A percentile compares a stretch with the other conserved stretches of the same genome.
Conservation (phyloP, 2,797 vertebrate genomes). For the Sebastes iracundus region DNA sequence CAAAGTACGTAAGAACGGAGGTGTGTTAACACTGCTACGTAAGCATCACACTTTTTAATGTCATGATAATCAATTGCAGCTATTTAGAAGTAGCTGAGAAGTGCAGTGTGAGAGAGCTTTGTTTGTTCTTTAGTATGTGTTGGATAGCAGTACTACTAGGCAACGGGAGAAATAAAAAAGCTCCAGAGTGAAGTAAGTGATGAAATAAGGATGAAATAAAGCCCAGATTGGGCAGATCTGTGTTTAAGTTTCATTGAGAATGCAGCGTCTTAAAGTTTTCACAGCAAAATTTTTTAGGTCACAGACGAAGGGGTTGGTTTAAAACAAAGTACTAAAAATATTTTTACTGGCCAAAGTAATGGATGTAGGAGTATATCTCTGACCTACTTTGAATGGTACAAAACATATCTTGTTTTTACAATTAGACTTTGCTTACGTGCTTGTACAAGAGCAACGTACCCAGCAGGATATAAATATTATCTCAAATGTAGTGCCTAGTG, state of each 20-base stretch:
- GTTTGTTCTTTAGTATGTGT: background rate
- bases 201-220: slow-evolving; percentile 25
- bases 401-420: slow-evolving; percentile 7
- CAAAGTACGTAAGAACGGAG: background rate
- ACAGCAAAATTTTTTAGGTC: slow-evolving; percentile 17
- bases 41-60: background rate
- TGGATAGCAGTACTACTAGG: background rate
- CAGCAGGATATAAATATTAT: background rate
- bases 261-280: background rate
- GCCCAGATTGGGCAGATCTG: background rate
- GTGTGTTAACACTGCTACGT: background rate
- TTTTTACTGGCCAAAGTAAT: slow-evolving; percentile 30
- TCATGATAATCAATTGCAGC: background rate
- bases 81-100: background rate
- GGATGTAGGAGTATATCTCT: slow-evolving; percentile 22
- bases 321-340: slow-evolving; percentile 33
- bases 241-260: slow-evolving; percentile 3
- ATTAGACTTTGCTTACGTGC: background rate
- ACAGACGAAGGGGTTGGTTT: slow-evolving; percentile 10
- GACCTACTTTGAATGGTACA: slow-evolving; percentile 33
- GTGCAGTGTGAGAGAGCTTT: background rate
- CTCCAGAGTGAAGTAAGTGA: background rate
- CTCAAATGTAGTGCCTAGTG: background rate
- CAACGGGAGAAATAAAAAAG: background rate
- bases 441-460: background rate